Percentiles rank a stretch among this genome's conserved stretches.
Conservation (phyloP, 1,140 invertebrate genomes). For the Drosophila neocordata region DNA sequence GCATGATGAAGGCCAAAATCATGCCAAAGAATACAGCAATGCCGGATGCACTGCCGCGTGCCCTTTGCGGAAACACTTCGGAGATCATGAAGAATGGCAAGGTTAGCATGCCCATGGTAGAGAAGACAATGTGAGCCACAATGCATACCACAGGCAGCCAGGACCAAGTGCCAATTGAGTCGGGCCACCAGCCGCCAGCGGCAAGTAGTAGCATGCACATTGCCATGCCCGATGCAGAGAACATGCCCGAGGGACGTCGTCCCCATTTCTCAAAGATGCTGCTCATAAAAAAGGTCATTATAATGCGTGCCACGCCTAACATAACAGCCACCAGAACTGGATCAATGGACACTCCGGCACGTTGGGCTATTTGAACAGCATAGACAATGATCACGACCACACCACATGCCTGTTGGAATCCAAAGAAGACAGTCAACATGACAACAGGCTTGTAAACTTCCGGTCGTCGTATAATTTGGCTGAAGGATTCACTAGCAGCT, state of each 20-base stretch:
- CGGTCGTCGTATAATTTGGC: constrained; percentile 71
- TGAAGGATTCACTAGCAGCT: constrained; percentile 65
- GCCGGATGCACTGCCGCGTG: constrained; percentile 87
- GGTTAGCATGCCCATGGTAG: constrained; percentile 86
- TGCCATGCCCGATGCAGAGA: constrained; percentile 86
- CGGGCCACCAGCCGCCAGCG: constrained; percentile 76
- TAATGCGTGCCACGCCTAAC: constrained; percentile 85
- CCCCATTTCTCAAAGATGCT: constrained; percentile 85
- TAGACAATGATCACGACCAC: constrained; percentile 91
- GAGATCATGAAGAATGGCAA: constrained; percentile 90
- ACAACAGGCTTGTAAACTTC: constrained; percentile 86
- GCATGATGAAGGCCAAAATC: constrained; percentile 88
- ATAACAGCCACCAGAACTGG: constrained; percentile 85
- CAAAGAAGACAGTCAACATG: constrained; percentile 88
- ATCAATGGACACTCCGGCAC: constrained; percentile 85
- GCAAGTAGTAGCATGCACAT: constrained; percentile 85
- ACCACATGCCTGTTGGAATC: constrained; percentile 92
- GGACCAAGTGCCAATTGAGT: constrained; percentile 42
- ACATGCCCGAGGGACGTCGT: constrained; percentile 84
- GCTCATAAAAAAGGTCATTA: constrained; percentile 85
- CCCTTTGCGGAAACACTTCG: constrained; percentile 88
- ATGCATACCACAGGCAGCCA: constrained; percentile 84
- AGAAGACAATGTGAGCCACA: constrained; percentile 86
- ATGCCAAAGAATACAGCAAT: constrained; percentile 87
- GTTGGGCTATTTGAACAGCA: constrained; percentile 86